A percentile compares a stretch with the other conserved stretches of the same genome.
These are phyloP conservation scores for Cervus canadensis DNA, from an alignment of 2,113 vertebrate species.

Conservation along the genomic window DNA sequence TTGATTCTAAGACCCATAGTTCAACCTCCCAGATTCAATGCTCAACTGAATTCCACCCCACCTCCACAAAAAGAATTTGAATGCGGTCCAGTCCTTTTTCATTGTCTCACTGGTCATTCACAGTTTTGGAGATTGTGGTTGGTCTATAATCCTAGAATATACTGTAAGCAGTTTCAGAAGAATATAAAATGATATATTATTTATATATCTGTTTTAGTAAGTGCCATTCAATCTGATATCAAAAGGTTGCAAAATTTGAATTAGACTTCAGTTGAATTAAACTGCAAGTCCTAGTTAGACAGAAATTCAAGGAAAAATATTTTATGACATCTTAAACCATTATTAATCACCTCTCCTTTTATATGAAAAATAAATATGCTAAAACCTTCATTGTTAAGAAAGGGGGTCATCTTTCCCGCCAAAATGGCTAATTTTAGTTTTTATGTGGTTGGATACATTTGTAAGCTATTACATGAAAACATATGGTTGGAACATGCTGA, in stretches of 20 bases:
- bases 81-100: background rate
- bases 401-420: slow-evolving; percentile 70
- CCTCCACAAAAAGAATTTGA: background rate
- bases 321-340: slow-evolving; percentile 46
- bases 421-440: slow-evolving; percentile 79
- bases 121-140: background rate
- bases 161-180: background rate
- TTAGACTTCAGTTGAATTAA: slow-evolving; percentile 45
- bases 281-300: background rate
- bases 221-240: background rate
- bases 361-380: slow-evolving; percentile 65
- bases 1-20: background rate
- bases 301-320: slow-evolving; percentile 44
- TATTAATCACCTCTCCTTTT: slow-evolving; percentile 61
- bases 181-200: background rate
- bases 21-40: background rate
- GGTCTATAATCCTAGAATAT: background rate
- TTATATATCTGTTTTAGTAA: slow-evolving; percentile 7
- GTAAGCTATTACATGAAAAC: slow-evolving; percentile 78
- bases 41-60: background rate
- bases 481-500: slow-evolving; percentile 75
- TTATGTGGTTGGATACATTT: slow-evolving; percentile 77
- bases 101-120: background rate
- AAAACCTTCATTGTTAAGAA: slow-evolving; percentile 68
- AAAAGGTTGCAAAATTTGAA: background rate